Evolutionary conservation across 2,888 invertebrate genomes (phyloP), one percentile per base, ranked within the genome.

Genomic region (Notodromas monacha): DNA sequence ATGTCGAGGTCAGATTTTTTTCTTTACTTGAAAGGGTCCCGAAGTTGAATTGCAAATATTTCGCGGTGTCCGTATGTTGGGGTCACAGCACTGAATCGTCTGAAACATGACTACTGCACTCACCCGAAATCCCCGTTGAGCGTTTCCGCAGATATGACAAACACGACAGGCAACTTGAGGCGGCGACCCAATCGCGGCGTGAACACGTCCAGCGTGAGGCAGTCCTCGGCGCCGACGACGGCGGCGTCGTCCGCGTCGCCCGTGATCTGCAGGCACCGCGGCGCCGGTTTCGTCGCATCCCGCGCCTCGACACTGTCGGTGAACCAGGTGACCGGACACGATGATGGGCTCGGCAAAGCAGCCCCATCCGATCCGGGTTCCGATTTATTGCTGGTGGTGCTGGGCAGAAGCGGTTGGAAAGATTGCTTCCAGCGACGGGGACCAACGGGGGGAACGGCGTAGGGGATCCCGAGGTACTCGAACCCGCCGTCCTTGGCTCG

Each of bases 171-270:
- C 33, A 74, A 45, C 0, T 70, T 72, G 12, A 61, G 61, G 38
- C 67, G 64, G 42, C 73, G 74, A 29, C 68, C 36, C 3, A 74
- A 65, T 37, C 66, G 63, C 0, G 77, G 76, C 2, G 76, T 73
- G 16, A 68, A 63, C 2, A 79, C 60, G 41, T 77, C 76, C 5
- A 79, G 48, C 12, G 68, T 69, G 21, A 79, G 51, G 40, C 79
- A 79, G 45, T 77, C 66, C 47, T 79, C 79, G 3, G 55, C 52
- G 1, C 73, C 72, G n/a, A 56, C 79, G 3, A 55, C 52, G 1
- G 73, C 72, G n/a, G 56, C 3, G 11, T 60, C 50, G 1, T 58
- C 60, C 13, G 65, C 63, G 39, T 65, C 61, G 33, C 61, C 57
- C 33, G 65, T 54, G 29, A 65, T 57, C 44, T 74, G 74, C 40